Conservation (phyloP, 1,140 invertebrate species). For the Psix sp. region DNA sequence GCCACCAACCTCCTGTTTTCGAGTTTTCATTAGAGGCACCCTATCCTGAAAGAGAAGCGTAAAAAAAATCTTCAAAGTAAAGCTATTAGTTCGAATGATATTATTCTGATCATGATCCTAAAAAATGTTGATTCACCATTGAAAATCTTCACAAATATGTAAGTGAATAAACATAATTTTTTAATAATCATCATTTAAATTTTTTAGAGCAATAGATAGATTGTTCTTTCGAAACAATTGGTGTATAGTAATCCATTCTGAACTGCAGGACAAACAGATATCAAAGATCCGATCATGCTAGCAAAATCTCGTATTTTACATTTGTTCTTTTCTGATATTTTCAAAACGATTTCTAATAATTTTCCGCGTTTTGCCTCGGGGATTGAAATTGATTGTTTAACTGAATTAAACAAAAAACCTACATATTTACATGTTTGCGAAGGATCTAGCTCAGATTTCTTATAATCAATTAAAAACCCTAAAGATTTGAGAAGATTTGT, state of each 20-base stretch:
- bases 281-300: not conserved
- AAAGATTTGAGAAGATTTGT: slow-evolving; percentile 6
- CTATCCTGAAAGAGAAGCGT: not conserved
- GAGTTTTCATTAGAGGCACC: not conserved
- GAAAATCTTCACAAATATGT: not conserved
- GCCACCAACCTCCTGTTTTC: not conserved
- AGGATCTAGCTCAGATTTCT: slow-evolving; percentile 11
- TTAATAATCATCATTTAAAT: not conserved
- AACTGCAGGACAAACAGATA: not conserved
- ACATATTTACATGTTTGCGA: slow-evolving; percentile 1
- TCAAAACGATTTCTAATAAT: not conserved
- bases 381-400: not conserved
- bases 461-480: slow-evolving; percentile 21
- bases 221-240: not conserved
- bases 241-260: not conserved
- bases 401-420: slow-evolving; percentile 16
- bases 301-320: not conserved
- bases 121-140: not conserved
- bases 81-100: not conserved
- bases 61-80: not conserved
- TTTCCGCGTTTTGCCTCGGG: slow-evolving; percentile 2
- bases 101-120: not conserved
- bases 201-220: not conserved
- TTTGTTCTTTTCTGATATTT: not conserved
- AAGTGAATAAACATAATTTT: not conserved